phyloP scores from a whole-genome alignment of 2,113 vertebrate genomes.

The Sprattus sprattus region DNA sequence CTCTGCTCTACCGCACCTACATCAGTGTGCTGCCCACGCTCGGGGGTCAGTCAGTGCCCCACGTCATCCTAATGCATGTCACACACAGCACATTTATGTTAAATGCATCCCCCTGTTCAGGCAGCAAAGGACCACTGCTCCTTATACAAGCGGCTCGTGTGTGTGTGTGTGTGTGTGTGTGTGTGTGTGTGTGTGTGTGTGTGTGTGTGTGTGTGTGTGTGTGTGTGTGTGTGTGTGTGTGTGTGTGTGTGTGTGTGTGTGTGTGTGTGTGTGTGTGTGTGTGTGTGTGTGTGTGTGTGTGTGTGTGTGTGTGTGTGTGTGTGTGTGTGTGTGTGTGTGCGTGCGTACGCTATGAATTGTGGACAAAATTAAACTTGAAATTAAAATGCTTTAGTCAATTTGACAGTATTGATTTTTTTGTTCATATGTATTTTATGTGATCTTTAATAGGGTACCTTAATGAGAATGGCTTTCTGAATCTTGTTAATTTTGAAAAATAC shows the following conservation, averaged over 20 bases:
- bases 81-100: too few relatives aligned
- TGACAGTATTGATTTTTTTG: not conserved
- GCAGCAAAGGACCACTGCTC: too few relatives aligned
- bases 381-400: too few relatives aligned
- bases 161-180: not conserved
- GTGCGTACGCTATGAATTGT: not conserved
- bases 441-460: constrained; percentile 91
- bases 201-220: not conserved
- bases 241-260: not conserved
- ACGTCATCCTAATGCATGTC: too few relatives aligned
- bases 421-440: not conserved
- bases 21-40: constrained; percentile 86
- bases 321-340: not conserved
- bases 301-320: not conserved
- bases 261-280: not conserved
- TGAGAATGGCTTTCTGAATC: constrained; percentile 91
- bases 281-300: not conserved
- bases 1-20: constrained; percentile 94
- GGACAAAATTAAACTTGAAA: too few relatives aligned
- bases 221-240: not conserved
- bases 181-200: not conserved
- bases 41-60: constrained; percentile 75
- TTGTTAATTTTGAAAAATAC: constrained; percentile 92
- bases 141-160: too few relatives aligned
- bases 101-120: too few relatives aligned